A percentile compares a stretch with the other conserved stretches of the same genome.
phyloP scores from a whole-genome alignment of 2,113 vertebrate species.

The Chamaea fasciata region DNA sequence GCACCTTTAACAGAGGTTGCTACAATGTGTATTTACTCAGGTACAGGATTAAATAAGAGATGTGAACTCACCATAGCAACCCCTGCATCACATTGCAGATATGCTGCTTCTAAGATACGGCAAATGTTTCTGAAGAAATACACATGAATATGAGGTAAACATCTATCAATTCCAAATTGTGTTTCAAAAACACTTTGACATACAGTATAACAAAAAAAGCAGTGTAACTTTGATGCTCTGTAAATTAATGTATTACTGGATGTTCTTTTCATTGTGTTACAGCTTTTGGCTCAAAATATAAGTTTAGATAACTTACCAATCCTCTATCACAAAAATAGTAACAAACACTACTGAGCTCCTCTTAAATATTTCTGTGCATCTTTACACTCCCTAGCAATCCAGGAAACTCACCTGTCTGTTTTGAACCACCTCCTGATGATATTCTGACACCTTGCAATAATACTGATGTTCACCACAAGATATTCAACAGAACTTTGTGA shows the following conservation, averaged over 20 bases:
- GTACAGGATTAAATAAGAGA: slow-evolving; percentile 56
- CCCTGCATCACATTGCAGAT: slow-evolving; percentile 20
- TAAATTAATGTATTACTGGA: neutral
- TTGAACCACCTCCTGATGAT: neutral
- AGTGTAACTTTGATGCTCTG: neutral
- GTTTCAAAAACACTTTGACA: neutral
- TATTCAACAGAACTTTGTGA: neutral
- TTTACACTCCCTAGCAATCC: neutral
- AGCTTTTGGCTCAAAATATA: neutral
- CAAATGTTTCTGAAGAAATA: slow-evolving; percentile 25
- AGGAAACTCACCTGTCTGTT: neutral
- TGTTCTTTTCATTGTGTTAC: neutral
- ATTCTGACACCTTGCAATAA: neutral
- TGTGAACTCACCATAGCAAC: slow-evolving; percentile 60
- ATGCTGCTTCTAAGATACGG: slow-evolving; percentile 57
- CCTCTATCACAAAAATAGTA: neutral
- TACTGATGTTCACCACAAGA: neutral
- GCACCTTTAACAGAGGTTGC: neutral
- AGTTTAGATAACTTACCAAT: neutral
- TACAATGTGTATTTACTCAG: slow-evolving; percentile 56
- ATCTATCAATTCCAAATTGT: neutral
- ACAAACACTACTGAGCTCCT: neutral
- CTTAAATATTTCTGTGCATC: neutral
- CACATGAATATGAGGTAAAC: slow-evolving; percentile 15
- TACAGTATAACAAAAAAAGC: neutral